Evolutionary conservation across 2,888 invertebrate genomes (phyloP), one percentile per base, ranked within the genome.

Genomic region (Dendrolimus pini): DNA sequence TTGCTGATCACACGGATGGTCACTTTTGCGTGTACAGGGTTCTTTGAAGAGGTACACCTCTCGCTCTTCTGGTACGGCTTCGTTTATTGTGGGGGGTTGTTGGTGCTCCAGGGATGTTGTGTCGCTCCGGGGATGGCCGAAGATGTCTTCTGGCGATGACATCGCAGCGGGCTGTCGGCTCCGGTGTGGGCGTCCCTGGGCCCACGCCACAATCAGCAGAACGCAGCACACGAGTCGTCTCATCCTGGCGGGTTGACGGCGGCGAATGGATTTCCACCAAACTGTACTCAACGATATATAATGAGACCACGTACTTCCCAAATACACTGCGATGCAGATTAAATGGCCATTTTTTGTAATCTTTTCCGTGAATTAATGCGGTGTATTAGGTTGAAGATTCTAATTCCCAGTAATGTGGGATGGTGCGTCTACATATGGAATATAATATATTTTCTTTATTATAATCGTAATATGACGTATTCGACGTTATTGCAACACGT

Each of bases 311-410:
- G 65, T 56, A 57, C 58, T 64, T 58, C 60, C 59, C 60, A 55
- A 57, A 47, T 63, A 62, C 65, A 62, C 58, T 60, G 55, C 41
- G 61, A 13, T 60, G 61, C 60, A 60, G 55, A 59, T 56, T 52
- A 60, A 62, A 18, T 56, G 61, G 42, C 41, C 53, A 54, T 52
- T 55, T 54, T 54, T 41, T 53, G 42, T 47, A 18, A 9, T 54
- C 47, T 60, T 58, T 55, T 57, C 56, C 55, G 18, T 54, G 41
- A 55, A 47, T 47, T 9, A 47, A 47, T 47, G 47, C 47, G 47
- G 12, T 12, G 47, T 10, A 12, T 47, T 47, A 10, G 47, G 47
- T 47, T 10, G 6, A 6, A 47, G 12, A 8, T 47, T 47, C 47
- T 47, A 47, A 47, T 47, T 47, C 47, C 12, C 9, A 47, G 47